Conservation (phyloP, 2,797 vertebrate genomes). For the Rhabdomys pumilio region DNA sequence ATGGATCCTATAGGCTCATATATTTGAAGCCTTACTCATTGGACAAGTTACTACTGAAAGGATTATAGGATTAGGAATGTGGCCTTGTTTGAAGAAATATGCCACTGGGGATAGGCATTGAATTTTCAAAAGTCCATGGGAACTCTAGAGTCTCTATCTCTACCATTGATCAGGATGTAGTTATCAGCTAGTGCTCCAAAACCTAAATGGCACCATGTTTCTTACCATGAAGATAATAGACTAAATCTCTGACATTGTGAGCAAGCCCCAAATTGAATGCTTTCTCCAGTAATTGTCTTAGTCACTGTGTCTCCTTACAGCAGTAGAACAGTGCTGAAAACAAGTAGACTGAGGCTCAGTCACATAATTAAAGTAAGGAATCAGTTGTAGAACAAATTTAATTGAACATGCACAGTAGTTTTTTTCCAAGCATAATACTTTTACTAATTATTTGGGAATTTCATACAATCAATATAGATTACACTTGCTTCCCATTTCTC, state of each 20-base stretch:
- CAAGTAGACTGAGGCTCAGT: not conserved
- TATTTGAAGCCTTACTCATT: not conserved
- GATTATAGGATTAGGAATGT: not conserved
- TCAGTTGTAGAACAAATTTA: not conserved
- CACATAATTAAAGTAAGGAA: not conserved
- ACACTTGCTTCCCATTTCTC: not conserved
- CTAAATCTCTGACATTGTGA: not conserved
- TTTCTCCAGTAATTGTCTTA: not conserved
- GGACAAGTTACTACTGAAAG: not conserved
- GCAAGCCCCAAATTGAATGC: not conserved
- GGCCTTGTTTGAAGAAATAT: not conserved
- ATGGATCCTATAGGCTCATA: not conserved
- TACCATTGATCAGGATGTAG: not conserved
- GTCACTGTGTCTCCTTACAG: not conserved
- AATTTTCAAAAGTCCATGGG: not conserved
- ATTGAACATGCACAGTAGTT: not conserved
- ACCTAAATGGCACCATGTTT: not conserved
- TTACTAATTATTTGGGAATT: not conserved
- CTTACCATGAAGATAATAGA: not conserved
- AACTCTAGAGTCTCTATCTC: not conserved
- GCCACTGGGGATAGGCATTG: not conserved
- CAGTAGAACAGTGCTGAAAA: not conserved
- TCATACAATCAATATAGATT: not conserved
- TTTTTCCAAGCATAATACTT: not conserved
- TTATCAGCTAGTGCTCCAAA: not conserved